phyloP scores from a whole-genome alignment of 2,797 vertebrate species.

The Nyctibius grandis region DNA sequence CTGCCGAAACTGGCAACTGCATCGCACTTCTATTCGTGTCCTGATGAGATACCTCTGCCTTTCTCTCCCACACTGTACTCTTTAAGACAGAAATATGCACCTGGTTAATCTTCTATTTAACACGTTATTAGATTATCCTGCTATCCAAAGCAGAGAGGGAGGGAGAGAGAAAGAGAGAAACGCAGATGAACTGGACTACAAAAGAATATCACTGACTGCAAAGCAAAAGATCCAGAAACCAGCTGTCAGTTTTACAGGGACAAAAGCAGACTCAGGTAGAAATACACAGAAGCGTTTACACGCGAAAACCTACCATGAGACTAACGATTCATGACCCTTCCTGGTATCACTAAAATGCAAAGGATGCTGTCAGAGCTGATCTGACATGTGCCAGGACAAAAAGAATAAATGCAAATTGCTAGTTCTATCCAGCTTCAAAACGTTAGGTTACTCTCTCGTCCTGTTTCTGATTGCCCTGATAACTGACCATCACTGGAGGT shows the following conservation, averaged over 20 bases:
- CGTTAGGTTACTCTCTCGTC: background rate
- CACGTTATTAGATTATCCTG: background rate
- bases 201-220: background rate
- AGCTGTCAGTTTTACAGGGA: background rate
- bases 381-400: background rate
- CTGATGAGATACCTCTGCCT: background rate
- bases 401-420: background rate
- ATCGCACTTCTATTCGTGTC: fast-evolving
- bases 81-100: background rate
- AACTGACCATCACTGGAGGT: background rate
- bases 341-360: background rate
- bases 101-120: background rate
- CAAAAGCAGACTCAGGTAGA: background rate
- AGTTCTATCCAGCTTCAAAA: background rate
- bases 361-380: background rate
- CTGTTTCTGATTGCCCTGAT: fast-evolving
- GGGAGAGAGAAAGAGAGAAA: background rate
- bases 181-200: background rate
- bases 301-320: background rate
- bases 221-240: background rate
- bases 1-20: fast-evolving
- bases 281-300: background rate
- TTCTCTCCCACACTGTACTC: background rate
- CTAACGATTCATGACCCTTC: background rate
- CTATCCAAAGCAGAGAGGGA: background rate